phyloP scores from a whole-genome alignment of 2,888 invertebrate species.

The Polylopha cassiicola region DNA sequence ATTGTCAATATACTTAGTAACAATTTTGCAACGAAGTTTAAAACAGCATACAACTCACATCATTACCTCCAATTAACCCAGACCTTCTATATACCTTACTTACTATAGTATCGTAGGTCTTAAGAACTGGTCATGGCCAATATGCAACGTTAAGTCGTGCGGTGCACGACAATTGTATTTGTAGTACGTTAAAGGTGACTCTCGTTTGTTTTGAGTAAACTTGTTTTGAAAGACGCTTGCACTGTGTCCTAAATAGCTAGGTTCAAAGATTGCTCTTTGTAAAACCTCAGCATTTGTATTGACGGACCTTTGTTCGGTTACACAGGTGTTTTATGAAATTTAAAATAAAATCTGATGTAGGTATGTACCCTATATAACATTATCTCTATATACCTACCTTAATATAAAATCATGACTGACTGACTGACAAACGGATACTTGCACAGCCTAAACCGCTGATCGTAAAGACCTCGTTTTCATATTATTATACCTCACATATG shows the following conservation, averaged over 20 bases:
- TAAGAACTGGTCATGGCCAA: slow-evolving; percentile 26
- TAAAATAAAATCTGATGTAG: no score
- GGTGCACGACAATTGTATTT: slow-evolving; percentile 27
- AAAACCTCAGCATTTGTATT: slow-evolving; percentile 32
- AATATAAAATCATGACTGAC: no score
- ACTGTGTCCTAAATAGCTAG: slow-evolving; percentile 57
- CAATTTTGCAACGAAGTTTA: slow-evolving; percentile 43
- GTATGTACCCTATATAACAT: no score
- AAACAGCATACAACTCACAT: slow-evolving; percentile 36
- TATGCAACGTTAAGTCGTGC: slow-evolving; percentile 29
- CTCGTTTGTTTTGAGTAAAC: slow-evolving; percentile 29
- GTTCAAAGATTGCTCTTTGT: slow-evolving; percentile 47
- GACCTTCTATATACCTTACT: slow-evolving; percentile 23
- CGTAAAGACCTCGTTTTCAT: no score
- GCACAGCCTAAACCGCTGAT: no score
- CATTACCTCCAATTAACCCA: slow-evolving; percentile 31
- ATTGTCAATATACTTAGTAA: no score
- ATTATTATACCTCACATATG: no score
- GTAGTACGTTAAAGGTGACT: slow-evolving; percentile 32
- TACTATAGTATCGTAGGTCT: slow-evolving; percentile 29
- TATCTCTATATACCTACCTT: no score
- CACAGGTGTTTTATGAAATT: neutral
- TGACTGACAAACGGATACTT: no score
- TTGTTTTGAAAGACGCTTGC: slow-evolving; percentile 46
- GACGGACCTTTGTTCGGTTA: neutral